Evolutionary conservation across 2,113 vertebrate species (phyloP).

Genomic region (Piprites chloris): DNA sequence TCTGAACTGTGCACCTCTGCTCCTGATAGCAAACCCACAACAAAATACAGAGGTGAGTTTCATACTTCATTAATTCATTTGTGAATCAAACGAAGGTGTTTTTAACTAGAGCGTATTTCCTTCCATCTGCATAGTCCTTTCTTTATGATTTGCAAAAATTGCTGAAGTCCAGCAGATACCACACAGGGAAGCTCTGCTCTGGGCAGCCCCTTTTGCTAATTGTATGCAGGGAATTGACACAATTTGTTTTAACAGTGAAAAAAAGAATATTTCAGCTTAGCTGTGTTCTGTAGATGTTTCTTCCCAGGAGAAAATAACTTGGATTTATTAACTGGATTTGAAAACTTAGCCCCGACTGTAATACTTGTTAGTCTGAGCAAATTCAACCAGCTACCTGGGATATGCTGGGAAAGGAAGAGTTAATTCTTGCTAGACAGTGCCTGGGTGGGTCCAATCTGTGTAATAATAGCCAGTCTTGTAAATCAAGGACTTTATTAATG

Average conservation of each 20-base stretch:
- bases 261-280: neutral
- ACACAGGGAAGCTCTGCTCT: neutral
- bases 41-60: constrained; percentile 33
- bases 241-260: neutral
- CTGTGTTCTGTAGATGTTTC: neutral
- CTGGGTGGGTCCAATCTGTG: neutral
- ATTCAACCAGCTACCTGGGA: neutral
- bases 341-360: neutral
- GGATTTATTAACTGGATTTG: neutral
- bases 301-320: neutral
- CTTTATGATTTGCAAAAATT: neutral
- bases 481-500: constrained; percentile 5
- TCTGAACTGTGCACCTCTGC: neutral
- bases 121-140: neutral
- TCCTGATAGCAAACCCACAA: constrained; percentile 33
- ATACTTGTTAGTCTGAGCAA: neutral
- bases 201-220: neutral
- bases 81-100: constrained; percentile 39
- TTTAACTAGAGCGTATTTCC: neutral
- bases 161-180: neutral
- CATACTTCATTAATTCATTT: constrained; percentile 30
- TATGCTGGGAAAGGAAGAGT: neutral
- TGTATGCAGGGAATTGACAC: neutral
- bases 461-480: neutral
- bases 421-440: neutral